Conservation (phyloP, 2,888 invertebrate genomes). For the Sarcophaga rosellei region DNA sequence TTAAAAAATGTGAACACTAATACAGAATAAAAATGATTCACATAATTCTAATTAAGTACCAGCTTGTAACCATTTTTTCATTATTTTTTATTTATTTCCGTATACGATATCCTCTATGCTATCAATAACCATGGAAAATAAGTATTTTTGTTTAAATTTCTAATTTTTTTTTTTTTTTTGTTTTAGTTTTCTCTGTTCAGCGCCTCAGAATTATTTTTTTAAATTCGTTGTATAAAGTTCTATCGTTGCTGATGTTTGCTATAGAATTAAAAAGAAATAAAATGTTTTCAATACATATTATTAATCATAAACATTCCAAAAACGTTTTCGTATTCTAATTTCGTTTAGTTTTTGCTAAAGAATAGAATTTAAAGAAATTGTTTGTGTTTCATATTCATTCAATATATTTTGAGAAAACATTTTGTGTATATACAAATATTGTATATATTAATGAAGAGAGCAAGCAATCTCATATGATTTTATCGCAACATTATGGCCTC, state of each 20-base stretch:
- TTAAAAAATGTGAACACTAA: conserved; percentile 17
- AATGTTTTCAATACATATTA: conserved; percentile 40
- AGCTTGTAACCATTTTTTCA: conserved; percentile 52
- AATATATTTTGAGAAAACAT: not conserved
- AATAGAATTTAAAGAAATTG: conserved; percentile 33
- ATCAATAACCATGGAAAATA: conserved; percentile 1
- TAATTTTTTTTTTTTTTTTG: conserved; percentile 30
- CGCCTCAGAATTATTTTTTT: conserved; percentile 19
- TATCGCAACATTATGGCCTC: conserved; percentile 63
- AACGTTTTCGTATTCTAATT: conserved; percentile 33
- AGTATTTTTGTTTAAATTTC: conserved; percentile 9
- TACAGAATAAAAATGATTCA: conserved; percentile 2
- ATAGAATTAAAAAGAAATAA: conserved; percentile 21
- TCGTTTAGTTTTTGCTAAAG: not conserved
- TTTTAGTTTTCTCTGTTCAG: not conserved
- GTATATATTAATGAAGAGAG: conserved; percentile 34
- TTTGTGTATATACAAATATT: conserved; percentile 12
- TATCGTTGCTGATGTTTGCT: conserved; percentile 49
- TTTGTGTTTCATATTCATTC: conserved; percentile 21
- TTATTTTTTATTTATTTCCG: conserved; percentile 49
- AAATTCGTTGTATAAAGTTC: conserved; percentile 39
- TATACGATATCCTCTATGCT: conserved; percentile 28
- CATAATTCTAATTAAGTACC: conserved; percentile 53
- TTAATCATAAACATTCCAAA: conserved; percentile 46
- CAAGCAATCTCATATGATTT: conserved; percentile 60